Conservation (phyloP, 2,888 invertebrate species). For the Xylophagus ater region DNA sequence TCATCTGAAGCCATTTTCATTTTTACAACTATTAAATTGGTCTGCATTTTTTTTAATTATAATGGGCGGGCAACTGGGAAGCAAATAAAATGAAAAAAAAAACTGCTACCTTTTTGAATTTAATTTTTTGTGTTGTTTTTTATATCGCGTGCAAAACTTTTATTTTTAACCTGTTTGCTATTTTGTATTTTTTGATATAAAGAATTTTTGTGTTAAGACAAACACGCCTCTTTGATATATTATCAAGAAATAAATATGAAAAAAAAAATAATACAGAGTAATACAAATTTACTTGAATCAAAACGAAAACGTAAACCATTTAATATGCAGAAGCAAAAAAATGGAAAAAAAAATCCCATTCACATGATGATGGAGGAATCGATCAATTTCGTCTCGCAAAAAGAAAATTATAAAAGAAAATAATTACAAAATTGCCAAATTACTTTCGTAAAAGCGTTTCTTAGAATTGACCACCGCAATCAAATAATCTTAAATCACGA, state of each 20-base stretch:
- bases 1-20: slow-evolving; percentile 10
- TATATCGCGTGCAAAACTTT: slow-evolving; percentile 12
- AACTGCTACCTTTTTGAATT: slow-evolving; percentile 6
- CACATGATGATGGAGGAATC: no score
- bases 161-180: background rate
- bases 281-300: slow-evolving; percentile 6
- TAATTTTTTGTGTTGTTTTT: no score
- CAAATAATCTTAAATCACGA: no score
- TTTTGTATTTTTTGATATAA: slow-evolving; percentile 1
- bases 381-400: slow-evolving; percentile 15
- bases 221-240: slow-evolving; percentile 2
- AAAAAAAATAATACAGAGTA: background rate
- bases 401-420: no score
- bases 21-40: no score
- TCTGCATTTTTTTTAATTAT: slow-evolving; percentile 12
- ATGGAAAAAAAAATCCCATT: no score
- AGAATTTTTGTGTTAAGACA: slow-evolving; percentile 11
- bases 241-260: background rate
- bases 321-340: no score
- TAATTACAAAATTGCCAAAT: slow-evolving; percentile 19
- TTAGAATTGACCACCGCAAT: no score
- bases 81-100: slow-evolving; percentile 1
- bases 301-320: no score
- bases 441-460: slow-evolving; percentile 10
- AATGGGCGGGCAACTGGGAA: slow-evolving; percentile 3